Conservation (phyloP, 2,113 vertebrate species). For the Prinia subflava region DNA sequence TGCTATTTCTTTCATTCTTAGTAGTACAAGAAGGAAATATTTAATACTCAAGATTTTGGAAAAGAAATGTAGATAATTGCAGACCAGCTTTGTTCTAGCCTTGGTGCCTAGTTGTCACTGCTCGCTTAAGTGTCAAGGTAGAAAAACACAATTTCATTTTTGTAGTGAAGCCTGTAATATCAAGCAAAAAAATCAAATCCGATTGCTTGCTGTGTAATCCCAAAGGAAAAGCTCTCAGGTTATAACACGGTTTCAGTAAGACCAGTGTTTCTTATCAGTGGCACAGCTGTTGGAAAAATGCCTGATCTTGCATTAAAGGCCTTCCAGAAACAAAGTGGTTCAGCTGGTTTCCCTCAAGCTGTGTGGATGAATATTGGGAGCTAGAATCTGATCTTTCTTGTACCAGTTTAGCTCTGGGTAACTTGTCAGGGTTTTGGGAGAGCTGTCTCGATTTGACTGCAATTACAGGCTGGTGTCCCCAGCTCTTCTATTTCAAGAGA, state of each 20-base stretch:
- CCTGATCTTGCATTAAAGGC: not conserved
- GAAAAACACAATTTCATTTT: conserved; percentile 22
- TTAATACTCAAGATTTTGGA: not conserved
- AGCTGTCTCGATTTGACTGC: not conserved
- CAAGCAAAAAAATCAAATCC: conserved; percentile 27
- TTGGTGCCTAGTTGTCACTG: not conserved
- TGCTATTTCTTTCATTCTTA: not conserved
- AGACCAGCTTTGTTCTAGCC: not conserved
- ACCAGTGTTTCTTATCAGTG: conserved; percentile 16
- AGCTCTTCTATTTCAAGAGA: not conserved
- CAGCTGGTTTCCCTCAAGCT: not conserved
- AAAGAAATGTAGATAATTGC: not conserved
- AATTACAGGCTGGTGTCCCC: not conserved
- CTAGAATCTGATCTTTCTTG: not conserved
- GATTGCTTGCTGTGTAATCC: conserved; percentile 27
- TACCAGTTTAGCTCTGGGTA: not conserved
- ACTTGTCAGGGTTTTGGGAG: not conserved
- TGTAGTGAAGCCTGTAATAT: conserved; percentile 25
- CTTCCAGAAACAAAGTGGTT: not conserved
- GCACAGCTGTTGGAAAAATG: conserved; percentile 9
- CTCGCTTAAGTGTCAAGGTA: not conserved
- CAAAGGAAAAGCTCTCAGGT: conserved; percentile 28
- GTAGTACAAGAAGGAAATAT: not conserved
- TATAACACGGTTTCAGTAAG: conserved; percentile 18
- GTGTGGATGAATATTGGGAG: not conserved